phyloP scores from a whole-genome alignment of 1,140 invertebrate genomes.

The Penaeus japonicus region DNA sequence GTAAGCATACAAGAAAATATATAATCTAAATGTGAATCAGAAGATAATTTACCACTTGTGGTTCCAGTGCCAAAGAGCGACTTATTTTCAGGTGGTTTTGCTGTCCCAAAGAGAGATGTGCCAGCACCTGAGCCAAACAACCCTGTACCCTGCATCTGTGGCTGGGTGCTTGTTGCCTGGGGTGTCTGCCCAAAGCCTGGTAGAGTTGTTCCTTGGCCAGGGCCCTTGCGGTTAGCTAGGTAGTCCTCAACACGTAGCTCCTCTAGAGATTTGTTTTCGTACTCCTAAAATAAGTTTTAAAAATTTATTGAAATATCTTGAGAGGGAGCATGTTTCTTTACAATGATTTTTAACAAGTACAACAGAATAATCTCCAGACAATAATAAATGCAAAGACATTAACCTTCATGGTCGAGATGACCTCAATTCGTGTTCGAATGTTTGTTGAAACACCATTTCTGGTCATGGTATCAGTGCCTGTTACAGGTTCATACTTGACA shows the following conservation, averaged over 20 bases:
- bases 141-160: constrained; percentile 58
- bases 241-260: constrained; percentile 96
- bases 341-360: neutral
- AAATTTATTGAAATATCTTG: neutral
- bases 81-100: constrained; percentile 62
- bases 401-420: constrained; percentile 88
- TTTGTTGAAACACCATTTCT: constrained; percentile 83
- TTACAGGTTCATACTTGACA: constrained; percentile 85
- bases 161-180: constrained; percentile 36
- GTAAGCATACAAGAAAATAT: too few species aligned
- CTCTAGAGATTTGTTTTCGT: constrained; percentile 92
- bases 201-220: constrained; percentile 34
- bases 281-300: constrained; percentile 75
- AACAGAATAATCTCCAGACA: neutral
- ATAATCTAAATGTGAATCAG: neutral
- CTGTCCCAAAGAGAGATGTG: constrained; percentile 57
- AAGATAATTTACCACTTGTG: constrained; percentile 30
- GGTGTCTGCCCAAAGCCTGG: constrained; percentile 44
- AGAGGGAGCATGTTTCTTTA: neutral
- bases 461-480: constrained; percentile 88
- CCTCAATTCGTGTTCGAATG: constrained; percentile 91
- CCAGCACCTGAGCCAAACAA: constrained; percentile 53
- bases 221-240: constrained; percentile 83
- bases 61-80: constrained; percentile 63
- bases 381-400: neutral